phyloP scores from a whole-genome alignment of 2,113 vertebrate species.

The Equus quagga region DNA sequence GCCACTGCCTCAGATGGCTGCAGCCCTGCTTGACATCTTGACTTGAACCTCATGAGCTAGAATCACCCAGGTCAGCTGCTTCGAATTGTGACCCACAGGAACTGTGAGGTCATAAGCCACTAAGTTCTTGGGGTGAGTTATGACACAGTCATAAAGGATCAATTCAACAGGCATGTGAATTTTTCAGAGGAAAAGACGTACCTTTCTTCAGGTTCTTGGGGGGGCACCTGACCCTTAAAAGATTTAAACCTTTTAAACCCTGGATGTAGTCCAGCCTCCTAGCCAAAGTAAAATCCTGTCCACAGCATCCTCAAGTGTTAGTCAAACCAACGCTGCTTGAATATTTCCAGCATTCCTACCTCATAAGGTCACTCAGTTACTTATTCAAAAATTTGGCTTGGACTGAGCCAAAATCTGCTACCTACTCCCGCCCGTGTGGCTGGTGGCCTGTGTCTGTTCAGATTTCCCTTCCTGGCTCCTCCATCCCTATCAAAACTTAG shows the following conservation, averaged over 20 bases:
- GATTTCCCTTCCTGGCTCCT: background rate
- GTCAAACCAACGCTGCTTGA: background rate
- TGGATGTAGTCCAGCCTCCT: background rate
- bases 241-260: background rate
- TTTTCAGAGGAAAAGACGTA: conserved; percentile 25
- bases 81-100: background rate
- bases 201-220: background rate
- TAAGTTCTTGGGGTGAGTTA: background rate
- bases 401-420: background rate
- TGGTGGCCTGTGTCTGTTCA: background rate
- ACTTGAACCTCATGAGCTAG: background rate
- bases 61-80: background rate
- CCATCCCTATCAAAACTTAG: background rate
- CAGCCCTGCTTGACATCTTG: background rate
- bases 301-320: background rate
- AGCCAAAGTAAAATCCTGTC: background rate
- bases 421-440: background rate
- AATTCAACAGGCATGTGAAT: background rate
- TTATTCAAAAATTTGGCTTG: background rate
- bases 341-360: background rate
- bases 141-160: background rate
- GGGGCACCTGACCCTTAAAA: background rate
- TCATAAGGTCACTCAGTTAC: background rate
- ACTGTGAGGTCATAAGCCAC: background rate
- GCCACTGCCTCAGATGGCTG: background rate